A percentile compares a stretch with the other conserved stretches of the same genome.
phyloP scores from a whole-genome alignment of 2,797 vertebrate species.

The Gymnodraco acuticeps region DNA sequence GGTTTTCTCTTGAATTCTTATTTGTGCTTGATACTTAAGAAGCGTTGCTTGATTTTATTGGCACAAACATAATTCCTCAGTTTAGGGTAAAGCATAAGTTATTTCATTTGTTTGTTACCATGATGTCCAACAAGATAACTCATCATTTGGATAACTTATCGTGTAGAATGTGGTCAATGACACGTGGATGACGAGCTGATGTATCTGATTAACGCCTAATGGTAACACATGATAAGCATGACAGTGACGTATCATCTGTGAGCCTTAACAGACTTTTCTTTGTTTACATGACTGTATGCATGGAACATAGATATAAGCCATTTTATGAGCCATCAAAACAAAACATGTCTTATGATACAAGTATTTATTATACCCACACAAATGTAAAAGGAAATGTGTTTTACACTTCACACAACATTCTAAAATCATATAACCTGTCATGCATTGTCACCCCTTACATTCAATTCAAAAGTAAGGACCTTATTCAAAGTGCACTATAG shows the following conservation, averaged over 20 bases:
- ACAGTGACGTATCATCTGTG: conserved; percentile 34
- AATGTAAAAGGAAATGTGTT: conserved; percentile 11
- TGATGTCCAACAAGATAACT: conserved; percentile 24
- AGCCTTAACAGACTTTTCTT: too few relatives aligned
- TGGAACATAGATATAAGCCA: conserved; percentile 9
- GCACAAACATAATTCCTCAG: too few relatives aligned
- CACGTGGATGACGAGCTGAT: conserved; percentile 27
- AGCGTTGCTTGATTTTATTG: too few relatives aligned
- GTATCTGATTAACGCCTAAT: conserved; percentile 38
- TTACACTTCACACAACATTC: conserved; percentile 30
- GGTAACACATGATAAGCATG: conserved; percentile 44
- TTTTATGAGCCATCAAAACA: conserved; percentile 16
- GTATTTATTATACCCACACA: conserved; percentile 10
- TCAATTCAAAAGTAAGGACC: conserved; percentile 1
- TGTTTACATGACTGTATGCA: conserved; percentile 12
- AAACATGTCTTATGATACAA: neutral
- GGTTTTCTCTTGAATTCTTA: too few relatives aligned
- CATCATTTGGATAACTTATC: neutral
- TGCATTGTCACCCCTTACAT: conserved; percentile 13
- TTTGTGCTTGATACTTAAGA: too few relatives aligned
- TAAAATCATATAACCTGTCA: neutral
- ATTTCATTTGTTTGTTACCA: conserved; percentile 50
- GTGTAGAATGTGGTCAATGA: conserved; percentile 2
- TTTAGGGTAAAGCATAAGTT: conserved; percentile 51
- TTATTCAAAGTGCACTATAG: neutral